Base-by-base conservation (phyloP, 2,797 vertebrate genomes). In the Muscicapa striata region DNA sequence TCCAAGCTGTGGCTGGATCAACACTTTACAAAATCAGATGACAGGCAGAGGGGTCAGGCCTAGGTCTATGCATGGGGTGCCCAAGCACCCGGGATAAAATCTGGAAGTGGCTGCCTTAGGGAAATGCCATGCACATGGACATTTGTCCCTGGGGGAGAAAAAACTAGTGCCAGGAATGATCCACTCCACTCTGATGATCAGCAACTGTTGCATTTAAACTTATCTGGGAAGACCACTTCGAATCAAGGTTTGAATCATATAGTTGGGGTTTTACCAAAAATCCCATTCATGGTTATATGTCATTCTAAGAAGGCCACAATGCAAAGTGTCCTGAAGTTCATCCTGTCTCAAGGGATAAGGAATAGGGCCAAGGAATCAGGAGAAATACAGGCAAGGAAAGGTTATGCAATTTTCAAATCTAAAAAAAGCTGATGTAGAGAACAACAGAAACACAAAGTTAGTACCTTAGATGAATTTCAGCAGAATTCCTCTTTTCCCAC, bases 11-110 rank as follows among this genome's bases (percentile, higher is more conserved):
- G 79, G 69, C 57, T 88, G 89, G 87, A 95, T 96, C 94, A 95
- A 91, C 92, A 73, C 76, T 66, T 84, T 12, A 73, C 76, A 90
- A 95, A 94, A 84, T 86, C 85, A 94, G 94, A 84, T 82, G 94
- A 88, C 87, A 91, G 77, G 74, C 15, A 1, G 8, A 89, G 70
- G 27, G 79, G 91, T 96, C 95, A 95, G 82, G 51, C 73, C 76
- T 8, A 4, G 94, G 87, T 95, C 87, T 95, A 54, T 51, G 84
- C 54, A 6, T 5, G 61, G 48, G 21, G 45, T 92, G 82, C 74
- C 52, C 68, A 57, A 90, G 61, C 3, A 4, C 29, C 54, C 74
- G 43, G 49, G 49, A 30, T 38, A 32, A 84, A 89, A 73, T 38
- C 21, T 61, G 68, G 27, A 40, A 38, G 41, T 6, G 12, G 52